Percentiles rank a stretch among this genome's conserved stretches.
Conservation (phyloP, 2,888 invertebrate species). For the Cistogaster globosa region DNA sequence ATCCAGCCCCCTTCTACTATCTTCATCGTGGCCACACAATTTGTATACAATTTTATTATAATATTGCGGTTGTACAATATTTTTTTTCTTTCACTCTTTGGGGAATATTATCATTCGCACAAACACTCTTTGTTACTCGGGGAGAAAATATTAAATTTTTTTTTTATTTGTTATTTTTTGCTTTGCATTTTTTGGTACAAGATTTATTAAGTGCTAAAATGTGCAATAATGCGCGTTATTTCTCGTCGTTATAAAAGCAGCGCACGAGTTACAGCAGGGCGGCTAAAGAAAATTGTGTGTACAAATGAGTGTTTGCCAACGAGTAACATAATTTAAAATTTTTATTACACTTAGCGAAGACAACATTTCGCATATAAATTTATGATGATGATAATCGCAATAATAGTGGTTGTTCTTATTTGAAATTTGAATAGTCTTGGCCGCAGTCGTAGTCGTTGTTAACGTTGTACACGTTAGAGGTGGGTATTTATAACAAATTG, state of each 20-base stretch:
- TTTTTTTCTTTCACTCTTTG: slow-evolving; percentile 34
- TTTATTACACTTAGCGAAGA: slow-evolving; percentile 67
- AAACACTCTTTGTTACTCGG: slow-evolving; percentile 35
- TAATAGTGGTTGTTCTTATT: slow-evolving; percentile 54
- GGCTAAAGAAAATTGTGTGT: background rate
- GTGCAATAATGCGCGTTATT: slow-evolving; percentile 73
- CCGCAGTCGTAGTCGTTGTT: background rate
- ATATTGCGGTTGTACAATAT: slow-evolving; percentile 60
- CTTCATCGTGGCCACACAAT: slow-evolving; percentile 54
- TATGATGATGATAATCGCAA: slow-evolving; percentile 66
- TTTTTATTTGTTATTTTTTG: slow-evolving; percentile 3
- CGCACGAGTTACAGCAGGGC: slow-evolving; percentile 38
- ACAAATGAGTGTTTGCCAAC: background rate
- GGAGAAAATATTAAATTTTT: slow-evolving; percentile 20
- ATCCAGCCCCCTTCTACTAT: slow-evolving; percentile 39
- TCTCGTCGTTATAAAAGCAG: slow-evolving; percentile 50
- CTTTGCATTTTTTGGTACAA: slow-evolving; percentile 57
- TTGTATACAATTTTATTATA: slow-evolving; percentile 68
- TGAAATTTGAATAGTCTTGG: slow-evolving; percentile 44
- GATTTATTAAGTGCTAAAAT: slow-evolving; percentile 74
- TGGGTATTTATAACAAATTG: slow-evolving; percentile 66
- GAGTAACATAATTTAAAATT: slow-evolving; percentile 68
- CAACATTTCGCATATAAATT: slow-evolving; percentile 70
- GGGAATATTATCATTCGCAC: slow-evolving; percentile 64
- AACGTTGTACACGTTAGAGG: slow-evolving; percentile 27